These are phyloP conservation scores for Pterocles burchelli DNA, from an alignment of 2,113 vertebrate species.

Conservation along the genomic window DNA sequence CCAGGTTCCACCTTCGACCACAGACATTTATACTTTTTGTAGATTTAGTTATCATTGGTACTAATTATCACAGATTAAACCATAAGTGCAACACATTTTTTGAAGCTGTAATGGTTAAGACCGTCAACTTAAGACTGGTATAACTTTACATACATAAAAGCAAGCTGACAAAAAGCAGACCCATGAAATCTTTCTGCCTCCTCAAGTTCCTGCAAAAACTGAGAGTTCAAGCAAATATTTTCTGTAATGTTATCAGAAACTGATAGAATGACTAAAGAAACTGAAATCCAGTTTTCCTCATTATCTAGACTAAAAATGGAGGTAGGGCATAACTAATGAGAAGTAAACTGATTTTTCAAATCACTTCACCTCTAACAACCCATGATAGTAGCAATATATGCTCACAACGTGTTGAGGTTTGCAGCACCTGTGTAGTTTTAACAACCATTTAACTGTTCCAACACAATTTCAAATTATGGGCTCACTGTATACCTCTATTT, in stretches of 20 bases:
- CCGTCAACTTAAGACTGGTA: neutral
- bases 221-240: neutral
- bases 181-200: neutral
- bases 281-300: slow-evolving; percentile 13
- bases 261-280: neutral
- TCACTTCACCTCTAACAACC: slow-evolving; percentile 35
- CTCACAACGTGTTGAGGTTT: neutral
- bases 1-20: neutral
- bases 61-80: neutral
- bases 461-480: neutral
- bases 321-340: slow-evolving; percentile 21
- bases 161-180: neutral
- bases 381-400: neutral
- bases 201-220: neutral
- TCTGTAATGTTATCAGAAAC: neutral
- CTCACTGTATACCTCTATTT: neutral
- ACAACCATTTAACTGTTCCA: neutral
- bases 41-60: neutral
- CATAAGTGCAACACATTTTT: neutral
- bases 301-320: slow-evolving; percentile 27
- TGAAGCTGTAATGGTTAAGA: neutral
- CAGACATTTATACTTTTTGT: neutral
- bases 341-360: slow-evolving; percentile 50
- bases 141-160: neutral
- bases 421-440: neutral